Base-by-base conservation (phyloP, 1,140 invertebrate species). In the Neodiprion pinetum region DNA sequence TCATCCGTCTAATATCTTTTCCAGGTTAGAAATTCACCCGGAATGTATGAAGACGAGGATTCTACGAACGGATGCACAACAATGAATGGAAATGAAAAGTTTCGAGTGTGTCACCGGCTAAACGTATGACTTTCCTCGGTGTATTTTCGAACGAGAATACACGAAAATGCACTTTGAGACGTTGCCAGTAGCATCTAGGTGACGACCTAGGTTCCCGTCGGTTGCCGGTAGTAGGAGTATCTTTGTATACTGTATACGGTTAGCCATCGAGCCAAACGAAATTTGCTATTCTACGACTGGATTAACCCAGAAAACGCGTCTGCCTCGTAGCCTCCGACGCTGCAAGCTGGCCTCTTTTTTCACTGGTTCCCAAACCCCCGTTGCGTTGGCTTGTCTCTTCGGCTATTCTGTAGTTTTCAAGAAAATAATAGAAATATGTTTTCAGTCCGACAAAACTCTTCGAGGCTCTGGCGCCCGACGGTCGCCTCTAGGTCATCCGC, bases 131-230 rank as follows among this genome's bases (percentile, higher is more conserved):
- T 9, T 61, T 61, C n/a, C 53, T 12, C 53, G n/a, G n/a, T 40
- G n/a, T 61, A 61, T 61, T 9, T 61, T 17, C 11, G 11, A 61
- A 61, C n/a, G 53, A 14, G 53, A 61, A 61, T 61, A 61, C 53
- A 61, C 53, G 53, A 61, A 61, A 61, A 61, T 61, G 53, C 53
- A 61, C 53, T 61, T 61, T 17, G 53, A 61, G 53, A 61, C n/a
- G 53, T 61, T 17, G 53, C 53, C 53, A 61, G 53, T 61, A 61
- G 53, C 53, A 9, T 61, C 53, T 5, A 61, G n/a, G 53, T 61
- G 53, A 61, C 53, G 53, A 17, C 53, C 9, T 5, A 14, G 0
- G 53, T 5, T 61, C 53, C 50, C n/a, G 53, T 61, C 53, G 53
- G 53, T 17, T 14, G 53, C 53, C 53, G n/a, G 53, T 5, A 40